These are phyloP conservation scores for Amphipyra berbera DNA, from an alignment of 2,888 invertebrate species.

Conservation along the genomic window DNA sequence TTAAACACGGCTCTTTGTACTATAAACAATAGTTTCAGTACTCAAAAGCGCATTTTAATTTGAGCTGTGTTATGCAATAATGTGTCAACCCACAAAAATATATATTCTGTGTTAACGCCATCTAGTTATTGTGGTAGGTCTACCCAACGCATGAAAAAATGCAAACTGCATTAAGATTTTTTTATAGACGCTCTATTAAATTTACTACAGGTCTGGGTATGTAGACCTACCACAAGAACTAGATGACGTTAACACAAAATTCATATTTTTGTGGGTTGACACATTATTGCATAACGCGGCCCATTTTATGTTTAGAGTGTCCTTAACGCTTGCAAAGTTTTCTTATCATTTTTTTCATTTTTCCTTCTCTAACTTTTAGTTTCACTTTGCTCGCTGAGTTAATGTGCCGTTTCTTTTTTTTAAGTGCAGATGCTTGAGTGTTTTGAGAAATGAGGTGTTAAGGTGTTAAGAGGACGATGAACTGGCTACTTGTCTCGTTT, in stretches of 20 bases:
- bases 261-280: too few relatives aligned
- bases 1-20: conserved; percentile 59
- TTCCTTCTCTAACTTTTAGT: conserved; percentile 35
- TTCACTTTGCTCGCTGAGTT: conserved; percentile 33
- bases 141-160: too few relatives aligned
- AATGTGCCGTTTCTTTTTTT: conserved; percentile 34
- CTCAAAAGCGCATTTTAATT: conserved; percentile 63
- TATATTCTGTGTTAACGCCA: too few relatives aligned
- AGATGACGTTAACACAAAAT: too few relatives aligned
- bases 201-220: too few relatives aligned
- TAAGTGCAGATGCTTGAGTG: conserved; percentile 41
- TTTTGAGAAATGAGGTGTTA: conserved; percentile 40
- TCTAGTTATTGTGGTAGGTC: too few relatives aligned
- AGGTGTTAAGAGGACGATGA: conserved; percentile 24
- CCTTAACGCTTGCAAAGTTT: conserved; percentile 45
- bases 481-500: neutral
- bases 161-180: too few relatives aligned
- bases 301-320: conserved; percentile 61
- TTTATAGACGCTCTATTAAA: too few relatives aligned
- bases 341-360: conserved; percentile 54
- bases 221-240: too few relatives aligned
- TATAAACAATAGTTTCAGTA: conserved; percentile 63
- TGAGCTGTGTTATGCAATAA: too few relatives aligned
- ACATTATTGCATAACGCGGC: too few relatives aligned
- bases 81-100: too few relatives aligned